A percentile compares a stretch with the other conserved stretches of the same genome.
phyloP scores from a whole-genome alignment of 2,113 vertebrate species.

The Gallinago media region DNA sequence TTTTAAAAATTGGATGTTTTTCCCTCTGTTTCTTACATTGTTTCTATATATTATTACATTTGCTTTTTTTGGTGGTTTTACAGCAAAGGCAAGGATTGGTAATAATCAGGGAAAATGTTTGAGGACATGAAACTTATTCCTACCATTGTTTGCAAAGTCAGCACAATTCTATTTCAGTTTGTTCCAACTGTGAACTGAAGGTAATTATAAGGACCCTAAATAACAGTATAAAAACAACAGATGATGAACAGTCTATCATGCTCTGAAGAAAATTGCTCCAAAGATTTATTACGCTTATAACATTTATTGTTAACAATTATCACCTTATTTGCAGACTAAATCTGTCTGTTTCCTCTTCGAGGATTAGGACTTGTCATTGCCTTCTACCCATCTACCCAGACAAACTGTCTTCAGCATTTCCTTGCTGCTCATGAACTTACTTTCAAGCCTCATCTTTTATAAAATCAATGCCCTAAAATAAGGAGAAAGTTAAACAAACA shows the following conservation, averaged over 20 bases:
- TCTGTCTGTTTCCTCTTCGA: background rate
- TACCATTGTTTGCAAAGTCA: background rate
- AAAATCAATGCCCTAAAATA: background rate
- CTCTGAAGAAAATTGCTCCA: background rate
- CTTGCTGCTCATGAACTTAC: background rate
- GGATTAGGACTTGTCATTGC: background rate
- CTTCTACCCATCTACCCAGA: background rate
- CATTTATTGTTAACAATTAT: background rate
- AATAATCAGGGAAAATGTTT: background rate
- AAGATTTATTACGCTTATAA: background rate
- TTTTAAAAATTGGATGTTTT: background rate
- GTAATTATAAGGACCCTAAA: background rate
- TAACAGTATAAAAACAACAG: background rate
- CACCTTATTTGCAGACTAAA: background rate
- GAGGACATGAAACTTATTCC: background rate
- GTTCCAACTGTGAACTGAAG: background rate
- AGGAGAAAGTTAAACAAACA: background rate
- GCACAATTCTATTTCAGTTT: background rate
- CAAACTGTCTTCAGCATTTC: background rate
- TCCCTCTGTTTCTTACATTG: background rate
- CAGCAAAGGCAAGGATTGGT: background rate
- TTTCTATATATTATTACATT: background rate
- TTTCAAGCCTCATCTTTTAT: background rate
- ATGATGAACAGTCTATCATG: background rate
- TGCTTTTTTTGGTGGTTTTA: background rate